Percentiles rank a stretch among this genome's conserved stretches.
Conservation (phyloP, 2,113 vertebrate genomes). For the Phyllostomus hastatus region DNA sequence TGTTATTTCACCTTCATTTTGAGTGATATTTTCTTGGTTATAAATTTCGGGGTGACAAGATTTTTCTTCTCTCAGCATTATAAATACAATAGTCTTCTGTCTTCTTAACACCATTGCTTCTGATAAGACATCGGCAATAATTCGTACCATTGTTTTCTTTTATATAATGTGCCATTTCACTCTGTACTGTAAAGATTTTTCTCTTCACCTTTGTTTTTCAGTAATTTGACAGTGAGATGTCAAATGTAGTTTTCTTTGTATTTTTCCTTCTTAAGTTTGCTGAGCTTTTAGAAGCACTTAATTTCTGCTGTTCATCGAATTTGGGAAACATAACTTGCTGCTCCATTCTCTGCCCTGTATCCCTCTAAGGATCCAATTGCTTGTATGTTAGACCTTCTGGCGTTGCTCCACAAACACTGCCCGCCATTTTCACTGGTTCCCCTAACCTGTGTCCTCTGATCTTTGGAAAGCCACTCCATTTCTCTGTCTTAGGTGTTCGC, state of each 20-base stretch:
- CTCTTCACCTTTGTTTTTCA: neutral
- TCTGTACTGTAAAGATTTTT: neutral
- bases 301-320: neutral
- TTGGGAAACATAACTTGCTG: neutral
- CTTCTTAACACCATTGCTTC: neutral
- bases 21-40: neutral
- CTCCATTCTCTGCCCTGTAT: neutral
- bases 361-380: neutral
- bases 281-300: neutral
- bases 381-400: neutral
- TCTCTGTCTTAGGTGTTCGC: neutral
- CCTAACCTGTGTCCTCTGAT: neutral
- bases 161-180: neutral
- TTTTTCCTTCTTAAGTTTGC: neutral
- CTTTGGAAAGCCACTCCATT: neutral
- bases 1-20: neutral
- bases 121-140: constrained; percentile 5
- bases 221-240: neutral
- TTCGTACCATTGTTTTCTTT: neutral
- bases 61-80: neutral
- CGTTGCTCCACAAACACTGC: neutral
- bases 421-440: neutral
- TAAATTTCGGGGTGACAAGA: neutral
- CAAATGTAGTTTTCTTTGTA: neutral
- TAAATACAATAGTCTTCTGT: neutral